phyloP scores from a whole-genome alignment of 2,113 vertebrate genomes.

The Erinaceus europaeus region DNA sequence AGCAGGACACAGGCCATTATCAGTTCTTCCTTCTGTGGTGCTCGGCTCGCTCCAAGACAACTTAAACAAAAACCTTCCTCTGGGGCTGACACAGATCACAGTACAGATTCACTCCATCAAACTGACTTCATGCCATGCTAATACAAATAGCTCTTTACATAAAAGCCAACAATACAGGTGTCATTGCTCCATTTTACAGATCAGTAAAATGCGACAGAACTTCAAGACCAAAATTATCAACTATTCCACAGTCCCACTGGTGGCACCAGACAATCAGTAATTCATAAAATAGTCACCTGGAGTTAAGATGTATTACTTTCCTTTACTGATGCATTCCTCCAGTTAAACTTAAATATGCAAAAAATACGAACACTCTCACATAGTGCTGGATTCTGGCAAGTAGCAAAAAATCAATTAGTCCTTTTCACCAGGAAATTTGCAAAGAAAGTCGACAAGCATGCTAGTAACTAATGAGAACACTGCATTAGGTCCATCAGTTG shows the following conservation, averaged over 20 bases:
- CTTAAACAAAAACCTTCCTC: neutral
- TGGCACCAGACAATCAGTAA: neutral
- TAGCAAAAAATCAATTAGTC: neutral
- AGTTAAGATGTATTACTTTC: neutral
- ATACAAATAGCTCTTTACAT: neutral
- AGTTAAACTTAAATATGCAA: neutral
- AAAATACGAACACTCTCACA: neutral
- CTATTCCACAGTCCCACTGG: neutral
- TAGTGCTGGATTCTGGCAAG: neutral
- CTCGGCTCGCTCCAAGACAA: neutral
- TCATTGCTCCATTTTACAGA: conserved; percentile 2
- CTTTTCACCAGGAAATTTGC: neutral
- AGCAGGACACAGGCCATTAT: conserved; percentile 8
- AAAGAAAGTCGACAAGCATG: neutral
- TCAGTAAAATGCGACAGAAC: neutral
- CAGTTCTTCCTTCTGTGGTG: neutral
- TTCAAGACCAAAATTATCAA: neutral
- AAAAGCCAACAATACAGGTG: neutral
- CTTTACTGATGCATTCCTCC: neutral
- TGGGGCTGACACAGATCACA: neutral
- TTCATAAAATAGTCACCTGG: neutral
- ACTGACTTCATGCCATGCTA: neutral
- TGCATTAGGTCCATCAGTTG: neutral
- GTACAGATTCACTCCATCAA: neutral
- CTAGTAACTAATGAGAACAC: neutral